Base-by-base conservation (phyloP, 1,140 invertebrate species). In the Homalodisca vitripennis region DNA sequence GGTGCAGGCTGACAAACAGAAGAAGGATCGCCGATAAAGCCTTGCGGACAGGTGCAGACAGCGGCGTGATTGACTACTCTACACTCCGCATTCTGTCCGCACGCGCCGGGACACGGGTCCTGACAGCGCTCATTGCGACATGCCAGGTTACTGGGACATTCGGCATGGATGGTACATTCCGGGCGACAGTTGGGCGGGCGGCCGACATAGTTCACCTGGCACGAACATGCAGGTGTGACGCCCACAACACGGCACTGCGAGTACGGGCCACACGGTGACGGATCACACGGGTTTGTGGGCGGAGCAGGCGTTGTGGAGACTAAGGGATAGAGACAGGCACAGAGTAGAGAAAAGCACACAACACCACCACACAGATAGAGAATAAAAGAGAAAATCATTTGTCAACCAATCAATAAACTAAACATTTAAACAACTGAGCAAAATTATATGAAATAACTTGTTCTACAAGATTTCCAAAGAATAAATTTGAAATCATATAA, bases 1-100 rank as follows among this genome's bases (percentile, higher is more conserved):
- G 75, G 75, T 51, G 72, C 70, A 12, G 69, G 72, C 32, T 69
- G 64, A 68, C 83, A 84, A 63, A 74, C 75, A 34, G 70, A 76
- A 51, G 80, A 82, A 24, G 81, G 79, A 76, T 82, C 81, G 57
- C 80, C 83, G 46, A 80, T 81, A 71, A 81, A 86, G 6, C 86
- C 85, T 48, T 83, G 79, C 3, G 81, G 78, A 76, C 86, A 88
- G n/a, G 80, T 80, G 71, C 86, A 88, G 20, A 84, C 77, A 20
- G 85, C 81, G 22, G 81, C 81, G 70, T 87, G 86, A 73, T 86
- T 84, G 30, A 81, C 77, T 0, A 86, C 82, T 26, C 75, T 76
- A 77, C 86, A 87, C n/a, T 81, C 78, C 0, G 85, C 82, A 66
- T 80, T 80, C 22, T 79, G 72, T 3, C 85, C 85, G 73, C 85